phyloP scores from a whole-genome alignment of 2,113 vertebrate species.

The Cebidichthys violaceus region DNA sequence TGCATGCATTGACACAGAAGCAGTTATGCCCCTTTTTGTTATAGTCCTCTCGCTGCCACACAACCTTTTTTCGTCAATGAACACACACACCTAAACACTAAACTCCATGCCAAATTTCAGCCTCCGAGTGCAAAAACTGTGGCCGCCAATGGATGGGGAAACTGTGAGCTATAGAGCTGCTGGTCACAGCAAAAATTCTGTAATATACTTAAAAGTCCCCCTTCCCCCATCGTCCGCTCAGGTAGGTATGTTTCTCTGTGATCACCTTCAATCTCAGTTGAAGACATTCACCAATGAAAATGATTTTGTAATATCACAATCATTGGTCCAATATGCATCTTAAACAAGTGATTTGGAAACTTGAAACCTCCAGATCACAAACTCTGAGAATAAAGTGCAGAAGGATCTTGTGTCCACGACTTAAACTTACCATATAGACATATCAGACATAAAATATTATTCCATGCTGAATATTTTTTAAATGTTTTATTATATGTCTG shows the following conservation, averaged over 20 bases:
- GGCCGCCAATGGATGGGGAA: not conserved
- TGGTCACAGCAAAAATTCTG: not conserved
- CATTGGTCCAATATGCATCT: not conserved
- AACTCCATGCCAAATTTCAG: not conserved
- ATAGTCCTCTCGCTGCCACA: not conserved
- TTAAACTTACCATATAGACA: not conserved
- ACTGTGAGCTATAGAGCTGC: not conserved
- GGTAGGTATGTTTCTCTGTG: not conserved
- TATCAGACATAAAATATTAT: not conserved
- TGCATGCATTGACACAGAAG: not conserved
- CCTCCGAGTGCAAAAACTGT: not conserved
- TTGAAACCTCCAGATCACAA: not conserved
- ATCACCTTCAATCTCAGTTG: not conserved
- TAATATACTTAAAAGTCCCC: not conserved
- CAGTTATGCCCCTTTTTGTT: not conserved
- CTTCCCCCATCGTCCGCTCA: not conserved
- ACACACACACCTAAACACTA: not conserved
- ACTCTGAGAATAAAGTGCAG: not conserved
- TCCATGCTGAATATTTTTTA: not conserved
- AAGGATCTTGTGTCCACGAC: not conserved
- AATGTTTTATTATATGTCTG: not conserved
- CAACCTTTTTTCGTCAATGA: not conserved
- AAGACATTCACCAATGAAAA: not conserved
- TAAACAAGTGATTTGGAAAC: not conserved
- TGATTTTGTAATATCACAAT: not conserved